Conservation (phyloP, 2,888 invertebrate genomes). For the Allophyes oxyacanthae region DNA sequence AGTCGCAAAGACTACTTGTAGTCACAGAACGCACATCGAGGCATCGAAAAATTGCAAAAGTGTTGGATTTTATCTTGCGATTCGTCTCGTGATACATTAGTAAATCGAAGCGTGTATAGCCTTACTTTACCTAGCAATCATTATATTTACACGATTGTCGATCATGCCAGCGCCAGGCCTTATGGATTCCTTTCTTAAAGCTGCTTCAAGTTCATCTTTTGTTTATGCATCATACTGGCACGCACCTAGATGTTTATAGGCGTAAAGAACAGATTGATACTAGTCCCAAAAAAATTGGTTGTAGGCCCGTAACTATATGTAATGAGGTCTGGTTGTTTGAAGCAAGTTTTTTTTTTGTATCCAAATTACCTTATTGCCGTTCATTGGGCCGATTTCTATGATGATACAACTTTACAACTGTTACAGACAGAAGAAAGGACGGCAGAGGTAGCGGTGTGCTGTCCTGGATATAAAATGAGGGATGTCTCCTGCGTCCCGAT, state of each 20-base stretch:
- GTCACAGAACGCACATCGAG: too few species aligned
- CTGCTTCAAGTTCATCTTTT: constrained; percentile 41
- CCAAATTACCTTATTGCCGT: too few species aligned
- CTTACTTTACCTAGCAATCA: constrained; percentile 13
- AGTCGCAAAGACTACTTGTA: too few species aligned
- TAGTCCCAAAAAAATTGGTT: too few species aligned
- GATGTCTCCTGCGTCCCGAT: constrained; percentile 90
- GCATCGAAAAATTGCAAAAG: too few species aligned
- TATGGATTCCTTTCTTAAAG: constrained; percentile 30
- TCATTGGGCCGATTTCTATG: neutral
- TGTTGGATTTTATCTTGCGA: too few species aligned
- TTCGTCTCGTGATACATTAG: neutral
- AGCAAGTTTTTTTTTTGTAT: too few species aligned
- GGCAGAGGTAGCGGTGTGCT: constrained; percentile 92
- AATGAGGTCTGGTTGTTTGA: neutral
- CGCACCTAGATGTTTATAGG: neutral
- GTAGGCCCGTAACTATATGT: too few species aligned
- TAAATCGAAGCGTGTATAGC: constrained; percentile 5
- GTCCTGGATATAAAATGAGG: constrained; percentile 92
- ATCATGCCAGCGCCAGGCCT: constrained; percentile 40
- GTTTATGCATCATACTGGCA: constrained; percentile 6
- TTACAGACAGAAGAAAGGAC: constrained; percentile 92
- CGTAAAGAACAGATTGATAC: too few species aligned
- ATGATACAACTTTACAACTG: neutral
- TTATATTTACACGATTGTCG: constrained; percentile 28